phyloP scores from a whole-genome alignment of 2,797 vertebrate genomes.

The Betta splendens region DNA sequence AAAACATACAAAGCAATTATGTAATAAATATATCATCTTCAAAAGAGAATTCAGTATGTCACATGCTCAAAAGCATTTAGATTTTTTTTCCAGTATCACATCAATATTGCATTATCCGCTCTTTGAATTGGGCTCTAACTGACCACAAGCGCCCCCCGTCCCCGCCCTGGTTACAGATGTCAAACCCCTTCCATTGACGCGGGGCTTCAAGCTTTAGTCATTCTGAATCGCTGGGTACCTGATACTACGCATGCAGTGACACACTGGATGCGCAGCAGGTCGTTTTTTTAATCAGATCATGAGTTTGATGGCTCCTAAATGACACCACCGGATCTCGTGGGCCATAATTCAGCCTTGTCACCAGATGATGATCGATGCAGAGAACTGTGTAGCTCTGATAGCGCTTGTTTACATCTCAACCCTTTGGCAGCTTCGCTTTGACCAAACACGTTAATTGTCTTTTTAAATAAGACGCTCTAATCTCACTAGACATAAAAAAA shows the following conservation, averaged over 20 bases:
- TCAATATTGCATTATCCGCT: constrained; percentile 48
- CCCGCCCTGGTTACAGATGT: constrained; percentile 3
- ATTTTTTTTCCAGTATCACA: constrained; percentile 46
- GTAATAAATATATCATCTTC: constrained; percentile 33
- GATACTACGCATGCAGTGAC: constrained; percentile 12
- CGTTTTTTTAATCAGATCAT: no score
- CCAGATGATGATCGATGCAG: no score
- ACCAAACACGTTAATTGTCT: not conserved
- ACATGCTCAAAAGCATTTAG: constrained; percentile 31
- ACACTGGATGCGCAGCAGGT: no score
- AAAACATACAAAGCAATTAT: constrained; percentile 23
- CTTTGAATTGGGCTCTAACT: constrained; percentile 1
- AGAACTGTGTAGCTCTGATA: no score
- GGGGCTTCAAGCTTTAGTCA: not conserved
- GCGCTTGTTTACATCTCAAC: not conserved
- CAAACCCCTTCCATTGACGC: not conserved
- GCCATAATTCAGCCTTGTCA: no score
- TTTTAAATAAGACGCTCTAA: not conserved
- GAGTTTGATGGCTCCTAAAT: no score
- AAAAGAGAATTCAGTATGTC: constrained; percentile 19
- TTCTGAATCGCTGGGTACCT: not conserved
- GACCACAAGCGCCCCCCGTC: constrained; percentile 12
- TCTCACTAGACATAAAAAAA: not conserved
- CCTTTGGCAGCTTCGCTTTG: not conserved
- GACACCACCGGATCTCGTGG: no score